phyloP scores from a whole-genome alignment of 2,113 vertebrate genomes.

The Cryptotis parvus region DNA sequence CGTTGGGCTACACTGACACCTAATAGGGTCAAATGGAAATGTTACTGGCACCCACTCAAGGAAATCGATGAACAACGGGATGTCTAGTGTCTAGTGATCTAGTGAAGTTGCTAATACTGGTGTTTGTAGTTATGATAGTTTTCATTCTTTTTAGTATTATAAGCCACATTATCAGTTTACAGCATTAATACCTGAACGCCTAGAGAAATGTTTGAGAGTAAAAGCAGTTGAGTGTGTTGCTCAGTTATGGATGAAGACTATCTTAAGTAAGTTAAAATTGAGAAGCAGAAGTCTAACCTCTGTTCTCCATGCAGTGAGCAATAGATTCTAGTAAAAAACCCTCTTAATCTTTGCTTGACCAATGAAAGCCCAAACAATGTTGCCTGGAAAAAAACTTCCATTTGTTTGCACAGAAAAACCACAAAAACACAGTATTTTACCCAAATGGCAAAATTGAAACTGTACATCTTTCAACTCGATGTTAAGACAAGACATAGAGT shows the following conservation, averaged over 20 bases:
- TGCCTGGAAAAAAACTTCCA: constrained; percentile 50
- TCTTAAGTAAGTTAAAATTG: constrained; percentile 15
- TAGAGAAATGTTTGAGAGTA: neutral
- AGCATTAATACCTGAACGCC: neutral
- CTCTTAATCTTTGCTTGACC: constrained; percentile 19
- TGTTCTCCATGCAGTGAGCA: constrained; percentile 35
- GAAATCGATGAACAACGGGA: too few species aligned
- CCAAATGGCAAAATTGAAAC: neutral
- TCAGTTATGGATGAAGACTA: neutral
- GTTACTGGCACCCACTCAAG: too few species aligned
- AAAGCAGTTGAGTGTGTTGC: neutral
- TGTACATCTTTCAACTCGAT: neutral
- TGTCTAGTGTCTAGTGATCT: too few species aligned
- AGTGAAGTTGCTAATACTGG: neutral
- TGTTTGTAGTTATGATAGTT: neutral
- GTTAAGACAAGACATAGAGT: neutral
- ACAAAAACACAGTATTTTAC: neutral
- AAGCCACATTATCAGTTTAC: neutral
- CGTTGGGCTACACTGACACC: too few species aligned
- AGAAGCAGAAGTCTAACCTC: neutral
- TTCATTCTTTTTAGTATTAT: neutral
- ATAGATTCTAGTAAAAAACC: constrained; percentile 62
- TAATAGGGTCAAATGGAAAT: too few species aligned
- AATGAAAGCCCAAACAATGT: constrained; percentile 51
- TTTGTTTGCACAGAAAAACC: neutral